These are phyloP conservation scores for Antheraea mylitta DNA, from an alignment of 1,140 invertebrate species.

Conservation along the genomic window DNA sequence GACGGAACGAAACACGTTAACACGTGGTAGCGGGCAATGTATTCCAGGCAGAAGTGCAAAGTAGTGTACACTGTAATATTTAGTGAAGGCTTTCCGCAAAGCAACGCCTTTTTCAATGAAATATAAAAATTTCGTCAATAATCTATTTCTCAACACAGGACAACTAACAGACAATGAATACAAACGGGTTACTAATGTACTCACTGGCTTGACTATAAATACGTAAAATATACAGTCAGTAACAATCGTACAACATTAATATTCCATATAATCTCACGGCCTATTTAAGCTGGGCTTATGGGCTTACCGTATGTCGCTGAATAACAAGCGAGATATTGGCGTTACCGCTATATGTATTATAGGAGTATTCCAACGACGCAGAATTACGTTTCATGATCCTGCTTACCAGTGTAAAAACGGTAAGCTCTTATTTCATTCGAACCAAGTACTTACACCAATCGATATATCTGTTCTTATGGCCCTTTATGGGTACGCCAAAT, in stretches of 20 bases:
- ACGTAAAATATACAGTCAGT: not conserved
- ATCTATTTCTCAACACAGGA: too few relatives aligned
- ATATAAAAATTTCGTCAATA: too few relatives aligned
- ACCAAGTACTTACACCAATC: not conserved
- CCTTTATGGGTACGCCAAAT: too few relatives aligned
- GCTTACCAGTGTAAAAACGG: not conserved
- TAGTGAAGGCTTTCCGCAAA: too few relatives aligned
- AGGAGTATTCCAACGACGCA: not conserved
- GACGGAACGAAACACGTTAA: too few relatives aligned
- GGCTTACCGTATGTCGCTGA: not conserved
- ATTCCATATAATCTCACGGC: not conserved
- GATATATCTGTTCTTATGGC: not conserved
- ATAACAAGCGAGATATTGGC: constrained; percentile 1
- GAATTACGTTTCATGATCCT: not conserved
- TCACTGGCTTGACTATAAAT: not conserved
- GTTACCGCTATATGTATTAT: not conserved
- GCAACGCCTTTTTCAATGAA: too few relatives aligned
- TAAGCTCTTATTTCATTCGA: not conserved
- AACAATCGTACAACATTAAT: not conserved
- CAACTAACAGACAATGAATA: too few relatives aligned
- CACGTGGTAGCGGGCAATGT: too few relatives aligned
- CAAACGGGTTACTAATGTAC: too few relatives aligned
- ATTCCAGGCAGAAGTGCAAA: too few relatives aligned
- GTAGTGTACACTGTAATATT: too few relatives aligned
- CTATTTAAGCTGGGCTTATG: not conserved